phyloP scores from a whole-genome alignment of 1,140 invertebrate genomes.

The Drosophila erecta region DNA sequence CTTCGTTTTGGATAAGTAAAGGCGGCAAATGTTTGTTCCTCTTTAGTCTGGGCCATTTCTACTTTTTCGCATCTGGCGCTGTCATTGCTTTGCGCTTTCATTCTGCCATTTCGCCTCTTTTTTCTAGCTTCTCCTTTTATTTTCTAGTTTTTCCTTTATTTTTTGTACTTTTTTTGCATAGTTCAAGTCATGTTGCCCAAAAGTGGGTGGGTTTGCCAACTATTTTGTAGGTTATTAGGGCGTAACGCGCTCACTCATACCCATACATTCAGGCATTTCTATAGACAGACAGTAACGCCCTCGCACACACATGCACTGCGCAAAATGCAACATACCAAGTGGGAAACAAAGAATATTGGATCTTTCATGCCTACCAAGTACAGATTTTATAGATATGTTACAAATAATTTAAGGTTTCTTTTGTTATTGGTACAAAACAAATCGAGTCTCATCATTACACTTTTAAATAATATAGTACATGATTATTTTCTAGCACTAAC shows the following conservation, averaged over 20 bases:
- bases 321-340: not conserved
- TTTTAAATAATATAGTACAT: too few species aligned
- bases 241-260: conserved; percentile 59
- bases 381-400: too few species aligned
- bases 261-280: conserved; percentile 37
- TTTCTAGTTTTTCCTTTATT: conserved; percentile 9
- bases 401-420: too few species aligned
- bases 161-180: conserved; percentile 56
- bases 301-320: conserved; percentile 26
- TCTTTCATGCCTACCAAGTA: too few species aligned
- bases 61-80: conserved; percentile 43
- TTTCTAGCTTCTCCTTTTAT: conserved; percentile 2
- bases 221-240: conserved; percentile 83
- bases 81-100: conserved; percentile 58
- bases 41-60: conserved; percentile 25
- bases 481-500: not conserved
- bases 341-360: too few species aligned
- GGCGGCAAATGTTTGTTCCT: conserved; percentile 41
- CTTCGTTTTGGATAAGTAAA: conserved; percentile 24
- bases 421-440: not conserved
- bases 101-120: conserved; percentile 57
- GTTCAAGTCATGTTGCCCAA: conserved; percentile 66
- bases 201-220: conserved; percentile 58
- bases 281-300: conserved; percentile 44
- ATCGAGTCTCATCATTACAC: not conserved